Evolutionary conservation across 2,113 vertebrate species (phyloP).

Genomic region (Hypocryptadius cinnamomeus): DNA sequence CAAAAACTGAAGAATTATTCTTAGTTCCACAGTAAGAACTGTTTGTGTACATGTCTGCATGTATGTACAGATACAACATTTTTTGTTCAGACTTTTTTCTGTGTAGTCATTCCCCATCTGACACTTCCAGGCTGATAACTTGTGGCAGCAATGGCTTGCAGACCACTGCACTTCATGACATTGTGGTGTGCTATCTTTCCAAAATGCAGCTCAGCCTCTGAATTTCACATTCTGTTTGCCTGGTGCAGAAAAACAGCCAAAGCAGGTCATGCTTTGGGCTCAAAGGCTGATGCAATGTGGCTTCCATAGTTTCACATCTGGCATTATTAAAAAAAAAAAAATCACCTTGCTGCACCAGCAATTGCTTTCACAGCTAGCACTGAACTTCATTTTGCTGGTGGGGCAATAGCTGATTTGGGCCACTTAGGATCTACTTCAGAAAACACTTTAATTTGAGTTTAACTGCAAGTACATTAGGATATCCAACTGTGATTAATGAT

Average conservation of each 20-base stretch:
- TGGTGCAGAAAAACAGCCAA: neutral
- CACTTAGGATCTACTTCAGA: neutral
- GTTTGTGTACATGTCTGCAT: neutral
- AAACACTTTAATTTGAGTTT: neutral
- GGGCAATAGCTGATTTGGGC: neutral
- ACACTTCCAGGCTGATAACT: neutral
- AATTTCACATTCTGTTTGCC: neutral
- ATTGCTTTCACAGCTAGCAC: neutral
- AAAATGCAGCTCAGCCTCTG: neutral
- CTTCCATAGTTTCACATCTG: neutral
- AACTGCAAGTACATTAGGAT: neutral
- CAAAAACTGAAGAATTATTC: neutral
- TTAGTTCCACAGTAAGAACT: neutral
- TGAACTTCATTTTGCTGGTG: neutral
- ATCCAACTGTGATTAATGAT: neutral
- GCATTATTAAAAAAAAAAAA: neutral
- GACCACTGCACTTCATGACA: accelerated
- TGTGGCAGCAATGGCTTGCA: neutral
- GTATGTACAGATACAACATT: accelerated
- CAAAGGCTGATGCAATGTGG: neutral
- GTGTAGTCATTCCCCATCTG: neutral
- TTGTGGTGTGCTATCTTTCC: neutral
- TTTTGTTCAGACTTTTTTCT: neutral
- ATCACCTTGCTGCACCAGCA: neutral
- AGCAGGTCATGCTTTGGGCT: neutral